phyloP scores from a whole-genome alignment of 2,888 invertebrate species.

The Cheilosia urbana region DNA sequence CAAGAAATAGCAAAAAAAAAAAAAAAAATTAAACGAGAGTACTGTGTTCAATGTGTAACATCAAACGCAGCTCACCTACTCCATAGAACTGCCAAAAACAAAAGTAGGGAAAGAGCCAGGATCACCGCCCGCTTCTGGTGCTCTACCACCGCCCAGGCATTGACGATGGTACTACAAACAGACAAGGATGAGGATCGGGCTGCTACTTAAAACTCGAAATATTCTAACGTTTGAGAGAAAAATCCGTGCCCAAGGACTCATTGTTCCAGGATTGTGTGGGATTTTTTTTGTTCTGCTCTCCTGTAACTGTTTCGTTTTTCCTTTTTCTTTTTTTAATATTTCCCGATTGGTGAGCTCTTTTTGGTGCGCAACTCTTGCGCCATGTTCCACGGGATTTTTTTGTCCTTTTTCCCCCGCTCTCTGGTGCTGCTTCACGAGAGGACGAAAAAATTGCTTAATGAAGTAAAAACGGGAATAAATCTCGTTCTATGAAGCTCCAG shows the following conservation, averaged over 20 bases:
- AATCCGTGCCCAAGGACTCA: slow-evolving; percentile 35
- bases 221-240: slow-evolving; percentile 1
- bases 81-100: slow-evolving; percentile 49
- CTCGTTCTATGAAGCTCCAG: slow-evolving; percentile 47
- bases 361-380: slow-evolving; percentile 55
- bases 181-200: slow-evolving; percentile 47
- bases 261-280: background rate
- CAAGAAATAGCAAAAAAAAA: slow-evolving; percentile 16
- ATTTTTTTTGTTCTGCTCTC: background rate
- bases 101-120: slow-evolving; percentile 15
- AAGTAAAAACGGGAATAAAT: slow-evolving; percentile 74
- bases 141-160: slow-evolving; percentile 46
- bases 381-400: slow-evolving; percentile 51
- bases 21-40: slow-evolving; percentile 12
- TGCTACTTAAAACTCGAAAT: slow-evolving; percentile 56
- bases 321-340: background rate
- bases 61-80: slow-evolving; percentile 49
- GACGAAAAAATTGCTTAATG: slow-evolving; percentile 72
- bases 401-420: background rate
- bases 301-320: slow-evolving; percentile 19
- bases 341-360: slow-evolving; percentile 20
- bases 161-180: slow-evolving; percentile 36
- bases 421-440: slow-evolving; percentile 7
- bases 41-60: slow-evolving; percentile 44
- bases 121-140: slow-evolving; percentile 32